These are phyloP conservation scores for Ectropis crepuscularia DNA, from an alignment of 2,888 invertebrate species.

Conservation along the genomic window DNA sequence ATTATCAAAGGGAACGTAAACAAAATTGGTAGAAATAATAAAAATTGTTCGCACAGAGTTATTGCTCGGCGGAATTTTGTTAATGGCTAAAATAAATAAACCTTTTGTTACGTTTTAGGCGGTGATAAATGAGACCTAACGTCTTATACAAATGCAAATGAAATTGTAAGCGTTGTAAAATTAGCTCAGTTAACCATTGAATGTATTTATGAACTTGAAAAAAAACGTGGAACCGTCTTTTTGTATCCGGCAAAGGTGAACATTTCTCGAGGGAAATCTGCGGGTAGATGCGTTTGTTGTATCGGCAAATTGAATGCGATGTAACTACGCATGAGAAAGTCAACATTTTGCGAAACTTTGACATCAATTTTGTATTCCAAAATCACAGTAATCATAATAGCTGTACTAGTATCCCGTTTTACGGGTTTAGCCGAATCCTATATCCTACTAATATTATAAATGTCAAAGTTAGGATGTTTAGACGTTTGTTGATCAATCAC, in stretches of 20 bases:
- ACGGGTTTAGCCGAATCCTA: too few relatives aligned
- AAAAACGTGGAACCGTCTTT: slow-evolving; percentile 4
- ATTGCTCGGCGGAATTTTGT: neutral
- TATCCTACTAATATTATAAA: too few relatives aligned
- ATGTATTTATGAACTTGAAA: slow-evolving; percentile 2
- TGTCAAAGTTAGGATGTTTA: too few relatives aligned
- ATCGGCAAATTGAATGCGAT: slow-evolving; percentile 12
- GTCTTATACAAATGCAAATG: slow-evolving; percentile 5
- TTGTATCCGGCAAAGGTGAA: slow-evolving; percentile 8
- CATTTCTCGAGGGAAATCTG: slow-evolving; percentile 22
- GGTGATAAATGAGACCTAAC: slow-evolving; percentile 3
- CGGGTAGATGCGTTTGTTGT: slow-evolving; percentile 7
- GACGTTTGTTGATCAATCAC: too few relatives aligned
- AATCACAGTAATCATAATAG: too few relatives aligned
- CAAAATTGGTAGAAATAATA: neutral
- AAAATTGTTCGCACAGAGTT: neutral
- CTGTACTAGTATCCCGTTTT: too few relatives aligned
- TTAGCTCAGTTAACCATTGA: neutral
- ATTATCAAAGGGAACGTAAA: slow-evolving; percentile 5
- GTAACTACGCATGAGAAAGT: neutral
- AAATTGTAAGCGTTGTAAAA: slow-evolving; percentile 1
- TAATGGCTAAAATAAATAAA: neutral
- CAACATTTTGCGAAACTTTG: neutral
- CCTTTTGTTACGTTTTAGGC: neutral
- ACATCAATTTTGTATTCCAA: too few relatives aligned